Percentiles rank a stretch among this genome's conserved stretches.
Evolutionary conservation across 2,888 invertebrate genomes (phyloP).

Genomic region (Macrophya alboannulata): DNA sequence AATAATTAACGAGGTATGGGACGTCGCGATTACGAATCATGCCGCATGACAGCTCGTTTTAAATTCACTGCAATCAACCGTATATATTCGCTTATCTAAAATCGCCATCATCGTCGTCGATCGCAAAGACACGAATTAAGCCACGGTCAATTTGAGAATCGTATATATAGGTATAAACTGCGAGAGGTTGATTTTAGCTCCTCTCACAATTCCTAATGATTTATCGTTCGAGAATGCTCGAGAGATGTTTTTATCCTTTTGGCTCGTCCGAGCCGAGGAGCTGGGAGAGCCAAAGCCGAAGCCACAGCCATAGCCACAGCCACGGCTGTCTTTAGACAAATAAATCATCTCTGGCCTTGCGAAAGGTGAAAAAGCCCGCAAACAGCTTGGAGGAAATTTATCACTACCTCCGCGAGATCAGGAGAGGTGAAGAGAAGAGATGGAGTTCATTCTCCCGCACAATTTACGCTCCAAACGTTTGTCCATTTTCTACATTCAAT

Average conservation of each 20-base stretch:
- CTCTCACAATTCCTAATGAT: slow-evolving; percentile 10
- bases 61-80: background rate
- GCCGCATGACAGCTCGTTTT: background rate
- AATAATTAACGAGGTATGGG: slow-evolving; percentile 45
- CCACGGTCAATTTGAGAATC: background rate
- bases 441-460: slow-evolving; percentile 53
- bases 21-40: background rate
- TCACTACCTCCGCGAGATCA: background rate
- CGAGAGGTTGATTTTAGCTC: background rate
- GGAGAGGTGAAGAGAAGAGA: slow-evolving; percentile 29
- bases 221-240: slow-evolving; percentile 18
- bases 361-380: slow-evolving; percentile 37
- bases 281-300: background rate
- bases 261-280: background rate
- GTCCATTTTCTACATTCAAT: slow-evolving; percentile 67
- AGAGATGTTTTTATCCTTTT: slow-evolving; percentile 27
- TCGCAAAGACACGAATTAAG: background rate
- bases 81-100: background rate
- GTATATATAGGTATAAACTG: background rate
- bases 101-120: background rate
- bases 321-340: slow-evolving; percentile 36
- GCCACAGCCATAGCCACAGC: background rate
- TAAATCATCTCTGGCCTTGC: slow-evolving; percentile 38
- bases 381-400: slow-evolving; percentile 27
- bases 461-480: background rate